phyloP scores from a whole-genome alignment of 2,888 invertebrate genomes.

The Scotopteryx bipunctaria region DNA sequence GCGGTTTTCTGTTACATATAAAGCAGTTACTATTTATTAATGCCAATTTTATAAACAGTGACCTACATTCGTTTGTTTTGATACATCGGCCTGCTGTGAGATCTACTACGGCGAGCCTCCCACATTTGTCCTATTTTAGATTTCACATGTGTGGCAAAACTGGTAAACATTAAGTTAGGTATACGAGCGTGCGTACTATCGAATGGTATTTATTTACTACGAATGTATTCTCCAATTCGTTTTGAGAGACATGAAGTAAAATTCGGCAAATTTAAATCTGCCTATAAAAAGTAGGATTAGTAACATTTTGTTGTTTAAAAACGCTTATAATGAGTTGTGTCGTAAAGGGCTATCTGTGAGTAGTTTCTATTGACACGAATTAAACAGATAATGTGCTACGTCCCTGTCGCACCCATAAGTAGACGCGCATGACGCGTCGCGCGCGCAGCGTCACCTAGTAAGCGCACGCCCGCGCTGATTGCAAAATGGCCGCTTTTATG shows the following conservation, averaged over 20 bases:
- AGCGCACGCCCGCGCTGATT: conserved; percentile 44
- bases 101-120: conserved; percentile 59
- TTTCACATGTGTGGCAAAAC: conserved; percentile 59
- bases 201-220: conserved; percentile 30
- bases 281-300: background rate
- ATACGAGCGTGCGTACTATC: conserved; percentile 27
- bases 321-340: background rate
- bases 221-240: conserved; percentile 8
- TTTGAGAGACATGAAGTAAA: background rate
- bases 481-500: conserved; percentile 63
- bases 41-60: conserved; percentile 34
- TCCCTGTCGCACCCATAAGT: conserved; percentile 29
- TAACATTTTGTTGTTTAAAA: background rate
- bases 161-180: conserved; percentile 50
- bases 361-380: conserved; percentile 19
- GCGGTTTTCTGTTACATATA: too few relatives aligned
- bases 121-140: conserved; percentile 75
- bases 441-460: conserved; percentile 41
- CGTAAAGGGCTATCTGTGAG: background rate
- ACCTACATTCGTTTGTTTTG: conserved; percentile 70
- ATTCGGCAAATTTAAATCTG: background rate
- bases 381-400: conserved; percentile 15
- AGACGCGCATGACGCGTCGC: conserved; percentile 40
- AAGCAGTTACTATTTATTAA: background rate
- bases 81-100: conserved; percentile 47